Evolutionary conservation across 2,113 vertebrate genomes (phyloP).

Genomic region (Tretioscincus oriximinensis): DNA sequence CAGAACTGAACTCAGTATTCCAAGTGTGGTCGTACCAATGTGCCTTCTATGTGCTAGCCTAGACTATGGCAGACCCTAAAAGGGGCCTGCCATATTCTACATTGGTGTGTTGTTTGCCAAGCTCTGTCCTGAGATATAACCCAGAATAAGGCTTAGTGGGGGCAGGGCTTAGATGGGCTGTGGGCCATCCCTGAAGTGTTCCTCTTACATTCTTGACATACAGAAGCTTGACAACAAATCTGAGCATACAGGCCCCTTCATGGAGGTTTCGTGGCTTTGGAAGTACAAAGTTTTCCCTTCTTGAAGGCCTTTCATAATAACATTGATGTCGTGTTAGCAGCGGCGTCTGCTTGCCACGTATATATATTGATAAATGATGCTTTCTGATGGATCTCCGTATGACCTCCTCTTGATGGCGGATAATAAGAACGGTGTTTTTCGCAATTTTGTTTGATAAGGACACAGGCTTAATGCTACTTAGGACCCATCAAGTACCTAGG

Average conservation of each 20-base stretch:
- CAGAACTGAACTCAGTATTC: too few relatives aligned
- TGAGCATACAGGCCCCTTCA: not conserved
- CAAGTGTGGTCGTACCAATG: too few relatives aligned
- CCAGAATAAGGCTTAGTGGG: too few relatives aligned
- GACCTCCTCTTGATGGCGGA: conserved; percentile 39
- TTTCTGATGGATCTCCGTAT: conserved; percentile 42
- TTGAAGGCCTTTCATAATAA: conserved; percentile 13
- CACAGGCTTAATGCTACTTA: conserved; percentile 68
- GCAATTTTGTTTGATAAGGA: conserved; percentile 64
- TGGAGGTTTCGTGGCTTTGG: conserved; percentile 8
- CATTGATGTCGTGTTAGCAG: not conserved
- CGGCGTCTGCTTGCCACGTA: conserved; percentile 22
- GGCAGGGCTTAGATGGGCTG: too few relatives aligned
- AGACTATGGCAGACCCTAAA: too few relatives aligned
- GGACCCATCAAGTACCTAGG: conserved; percentile 69
- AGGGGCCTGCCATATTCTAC: too few relatives aligned
- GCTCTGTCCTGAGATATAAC: too few relatives aligned
- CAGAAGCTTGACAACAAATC: not conserved
- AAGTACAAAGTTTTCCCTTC: conserved; percentile 36
- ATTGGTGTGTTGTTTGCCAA: too few relatives aligned
- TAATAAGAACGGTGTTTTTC: conserved; percentile 48
- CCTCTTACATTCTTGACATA: too few relatives aligned
- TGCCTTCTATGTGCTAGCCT: too few relatives aligned
- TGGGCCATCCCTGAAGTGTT: too few relatives aligned
- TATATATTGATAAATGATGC: conserved; percentile 29